Base-by-base conservation (phyloP, 2,113 vertebrate species). In the Amblyornis subalaris region DNA sequence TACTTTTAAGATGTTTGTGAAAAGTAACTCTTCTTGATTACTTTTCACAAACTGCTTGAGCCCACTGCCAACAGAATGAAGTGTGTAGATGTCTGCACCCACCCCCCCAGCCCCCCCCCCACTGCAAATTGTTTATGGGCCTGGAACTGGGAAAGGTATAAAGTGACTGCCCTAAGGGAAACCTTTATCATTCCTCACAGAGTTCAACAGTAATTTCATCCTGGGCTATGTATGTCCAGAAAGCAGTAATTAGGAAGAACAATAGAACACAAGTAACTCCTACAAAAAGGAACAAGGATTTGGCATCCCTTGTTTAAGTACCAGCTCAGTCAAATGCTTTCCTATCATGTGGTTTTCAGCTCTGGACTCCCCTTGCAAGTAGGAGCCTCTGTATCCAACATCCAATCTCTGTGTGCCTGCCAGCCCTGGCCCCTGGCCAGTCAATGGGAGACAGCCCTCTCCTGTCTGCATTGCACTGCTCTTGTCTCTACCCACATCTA, bases 191-290 rank as follows among this genome's bases (percentile, higher is more conserved):
- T n/a, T 89, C 40, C 73, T 88, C 1, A 0, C 10, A 7, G 48
- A 84, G 69, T 81, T 91, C 65, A 90, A 38, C 15, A 53, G 21
- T 75, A 87, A 85, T 31, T 92, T 93, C 62, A 94, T 66, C 81
- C 62, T 57, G 23, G 70, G 84, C 81, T 73, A 58, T 1, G 0
- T 44, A 44, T 69, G 92, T 73, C 62, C 58, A 89, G 50, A 78
- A 45, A 95, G 62, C 29, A 47, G 73, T 88, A 89, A 91, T 96
- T 89, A 91, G 82, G 80, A 53, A 89, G 77, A 95, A 96, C 86
- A 94, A 75, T 78, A 50, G 50, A 87, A 73, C 74, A 79, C 45
- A 92, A 75, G 73, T 70, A 76, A 87, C 65, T 81, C n/a, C 61
- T 85, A 45, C 86, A 53, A 87, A 85, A 51, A 40, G 55, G 55